Evolutionary conservation across 2,888 invertebrate genomes (phyloP).

Genomic region (Lasius fuliginosus): DNA sequence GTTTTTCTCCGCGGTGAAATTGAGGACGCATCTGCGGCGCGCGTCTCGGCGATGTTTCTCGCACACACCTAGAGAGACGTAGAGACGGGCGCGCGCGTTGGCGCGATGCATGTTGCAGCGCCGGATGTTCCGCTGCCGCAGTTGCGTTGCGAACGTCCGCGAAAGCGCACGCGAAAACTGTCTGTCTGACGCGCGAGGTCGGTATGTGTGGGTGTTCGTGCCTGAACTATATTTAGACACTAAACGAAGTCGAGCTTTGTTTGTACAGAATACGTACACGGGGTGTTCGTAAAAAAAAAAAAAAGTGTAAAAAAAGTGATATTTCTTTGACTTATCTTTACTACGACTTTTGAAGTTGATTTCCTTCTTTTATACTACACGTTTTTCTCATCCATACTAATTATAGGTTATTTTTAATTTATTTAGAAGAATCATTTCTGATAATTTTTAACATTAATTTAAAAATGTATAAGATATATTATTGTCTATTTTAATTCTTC

Average conservation of each 20-base stretch:
- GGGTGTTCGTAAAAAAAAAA: background rate
- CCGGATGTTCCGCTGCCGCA: conserved; percentile 48
- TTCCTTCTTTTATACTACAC: background rate
- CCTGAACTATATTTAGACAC: background rate
- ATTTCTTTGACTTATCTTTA: background rate
- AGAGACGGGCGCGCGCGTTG: conserved; percentile 6
- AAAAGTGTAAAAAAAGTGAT: conserved; percentile 18
- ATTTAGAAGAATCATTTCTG: background rate
- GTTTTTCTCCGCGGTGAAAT: conserved; percentile 36
- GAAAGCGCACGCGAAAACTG: conserved; percentile 47
- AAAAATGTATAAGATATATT: background rate
- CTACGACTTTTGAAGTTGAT: background rate
- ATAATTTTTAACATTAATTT: background rate
- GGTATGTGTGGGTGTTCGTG: background rate
- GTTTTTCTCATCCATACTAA: background rate
- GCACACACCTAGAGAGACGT: background rate
- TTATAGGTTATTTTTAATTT: background rate
- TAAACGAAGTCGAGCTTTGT: conserved; percentile 5
- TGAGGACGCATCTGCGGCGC: conserved; percentile 38
- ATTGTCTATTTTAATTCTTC: background rate
- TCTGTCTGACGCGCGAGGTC: background rate
- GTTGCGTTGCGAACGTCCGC: conserved; percentile 54
- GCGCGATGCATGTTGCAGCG: conserved; percentile 48
- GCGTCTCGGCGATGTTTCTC: conserved; percentile 37
- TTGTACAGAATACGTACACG: background rate